Conservation (phyloP, 2,113 vertebrate genomes). For the Hystrix brachyura region DNA sequence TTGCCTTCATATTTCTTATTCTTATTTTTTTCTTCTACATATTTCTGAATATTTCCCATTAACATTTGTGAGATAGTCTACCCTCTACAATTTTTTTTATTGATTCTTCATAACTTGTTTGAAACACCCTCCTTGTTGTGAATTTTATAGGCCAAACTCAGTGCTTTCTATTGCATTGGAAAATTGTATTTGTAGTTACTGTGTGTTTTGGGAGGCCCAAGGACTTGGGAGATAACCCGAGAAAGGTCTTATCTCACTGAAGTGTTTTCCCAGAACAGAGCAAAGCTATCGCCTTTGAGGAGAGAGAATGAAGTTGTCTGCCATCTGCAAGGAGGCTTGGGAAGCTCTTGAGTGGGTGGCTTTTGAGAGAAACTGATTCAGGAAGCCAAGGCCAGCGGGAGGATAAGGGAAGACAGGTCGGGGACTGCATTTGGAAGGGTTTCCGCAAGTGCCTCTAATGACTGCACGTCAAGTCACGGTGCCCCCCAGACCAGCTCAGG, state of each 20-base stretch:
- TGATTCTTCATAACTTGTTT: conserved; percentile 15
- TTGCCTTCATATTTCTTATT: neutral
- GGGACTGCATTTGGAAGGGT: neutral
- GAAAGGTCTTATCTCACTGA: neutral
- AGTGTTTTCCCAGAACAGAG: neutral
- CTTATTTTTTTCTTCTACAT: neutral
- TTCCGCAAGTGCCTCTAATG: neutral
- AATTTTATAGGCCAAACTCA: neutral
- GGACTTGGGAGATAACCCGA: neutral
- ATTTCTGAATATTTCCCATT: neutral
- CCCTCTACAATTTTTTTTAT: neutral
- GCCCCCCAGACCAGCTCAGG: neutral
- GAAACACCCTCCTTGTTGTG: neutral
- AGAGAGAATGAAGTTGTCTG: neutral
- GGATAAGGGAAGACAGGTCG: neutral
- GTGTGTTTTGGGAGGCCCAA: neutral
- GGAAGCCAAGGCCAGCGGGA: neutral
- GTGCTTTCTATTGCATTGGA: neutral
- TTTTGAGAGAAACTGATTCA: conserved; percentile 25
- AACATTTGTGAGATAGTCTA: neutral
- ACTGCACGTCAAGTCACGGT: neutral
- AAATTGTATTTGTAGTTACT: neutral
- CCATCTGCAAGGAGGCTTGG: neutral
- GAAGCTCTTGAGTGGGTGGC: neutral
- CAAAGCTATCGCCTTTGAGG: neutral